Base-by-base conservation (phyloP, 2,888 invertebrate genomes). In the Acanthacorydalis orientalis region DNA sequence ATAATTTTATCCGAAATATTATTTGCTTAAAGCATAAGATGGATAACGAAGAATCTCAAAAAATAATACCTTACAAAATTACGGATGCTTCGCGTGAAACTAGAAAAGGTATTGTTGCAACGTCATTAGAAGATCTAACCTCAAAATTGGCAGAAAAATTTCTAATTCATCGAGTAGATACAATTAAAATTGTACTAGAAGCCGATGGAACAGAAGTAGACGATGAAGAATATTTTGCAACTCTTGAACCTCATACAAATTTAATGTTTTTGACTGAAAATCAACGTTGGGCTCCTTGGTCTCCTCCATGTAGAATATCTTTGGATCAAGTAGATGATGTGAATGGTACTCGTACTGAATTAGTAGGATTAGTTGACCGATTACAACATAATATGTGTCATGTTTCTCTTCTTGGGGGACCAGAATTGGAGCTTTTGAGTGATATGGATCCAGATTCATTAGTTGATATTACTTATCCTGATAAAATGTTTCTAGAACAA, bases 191-290 rank as follows among this genome's bases (percentile, higher is more conserved):
- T 49, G 91, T 90, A 37, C 69, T 93, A 55, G 93, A 93, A 63
- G 81, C 78, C 44, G 93, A 93, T 68, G 93, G 93, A 33, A 93
- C 93, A 0, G 92, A 93, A 71, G 86, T 93, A 44, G 92, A 93
- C 57, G 92, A 93, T 60, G 92, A 93, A 63, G 91, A 91, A 62
- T 93, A 92, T 66, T 93, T 93, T 64, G 83, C 82, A 43, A 91
- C 91, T 2, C 69, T 93, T 52, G 90, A 91, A 57, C 81, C 81
- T 53, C 88, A 93, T 59, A 88, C 90, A 14, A 80, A 80, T 58
- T 72, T 89, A 51, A 89, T 90, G 82, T 77, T 88, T 44, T 72
- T 90, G 46, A 77, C 77, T 53, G 78, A 78, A 7, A 76, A 77
- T 54, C 82, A 88, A 62, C 83, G 80, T 60, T 88, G 88, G 88